Evolutionary conservation across 1,140 invertebrate genomes (phyloP).

Genomic region (Habropoda laboriosa): DNA sequence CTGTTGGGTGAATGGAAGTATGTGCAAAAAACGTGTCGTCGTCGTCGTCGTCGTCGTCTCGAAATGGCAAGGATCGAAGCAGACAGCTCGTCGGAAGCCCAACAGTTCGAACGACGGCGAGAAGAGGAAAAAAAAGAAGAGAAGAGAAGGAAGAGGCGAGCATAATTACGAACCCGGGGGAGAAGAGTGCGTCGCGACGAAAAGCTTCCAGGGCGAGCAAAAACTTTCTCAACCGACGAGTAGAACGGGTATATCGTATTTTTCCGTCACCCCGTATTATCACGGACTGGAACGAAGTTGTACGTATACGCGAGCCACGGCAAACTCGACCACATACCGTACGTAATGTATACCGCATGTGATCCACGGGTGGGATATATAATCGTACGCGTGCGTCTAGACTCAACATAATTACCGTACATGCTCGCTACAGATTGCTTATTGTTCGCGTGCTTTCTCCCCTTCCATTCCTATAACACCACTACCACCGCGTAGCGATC

Average conservation of each 20-base stretch:
- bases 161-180: conserved; percentile 17
- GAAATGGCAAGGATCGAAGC: background rate
- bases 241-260: conserved; percentile 2
- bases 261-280: conserved; percentile 26
- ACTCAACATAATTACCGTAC: conserved; percentile 54
- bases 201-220: conserved; percentile 2
- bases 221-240: conserved; percentile 13
- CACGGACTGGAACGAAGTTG: background rate
- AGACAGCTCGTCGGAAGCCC: background rate
- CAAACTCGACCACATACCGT: conserved; percentile 43
- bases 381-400: conserved; percentile 47
- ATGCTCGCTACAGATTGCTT: conserved; percentile 53
- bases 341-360: conserved; percentile 55
- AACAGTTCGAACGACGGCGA: background rate
- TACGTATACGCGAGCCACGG: background rate
- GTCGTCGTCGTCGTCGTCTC: background rate
- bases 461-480: too few relatives aligned
- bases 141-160: background rate
- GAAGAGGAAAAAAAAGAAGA: background rate
- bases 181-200: background rate
- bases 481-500: too few relatives aligned
- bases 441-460: conserved; percentile 46
- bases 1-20: too few relatives aligned
- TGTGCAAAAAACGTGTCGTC: background rate
- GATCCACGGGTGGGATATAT: conserved; percentile 29